A percentile compares a stretch with the other conserved stretches of the same genome.
Conservation (phyloP, 1,140 invertebrate genomes). For the Philopotamus ludificatus region DNA sequence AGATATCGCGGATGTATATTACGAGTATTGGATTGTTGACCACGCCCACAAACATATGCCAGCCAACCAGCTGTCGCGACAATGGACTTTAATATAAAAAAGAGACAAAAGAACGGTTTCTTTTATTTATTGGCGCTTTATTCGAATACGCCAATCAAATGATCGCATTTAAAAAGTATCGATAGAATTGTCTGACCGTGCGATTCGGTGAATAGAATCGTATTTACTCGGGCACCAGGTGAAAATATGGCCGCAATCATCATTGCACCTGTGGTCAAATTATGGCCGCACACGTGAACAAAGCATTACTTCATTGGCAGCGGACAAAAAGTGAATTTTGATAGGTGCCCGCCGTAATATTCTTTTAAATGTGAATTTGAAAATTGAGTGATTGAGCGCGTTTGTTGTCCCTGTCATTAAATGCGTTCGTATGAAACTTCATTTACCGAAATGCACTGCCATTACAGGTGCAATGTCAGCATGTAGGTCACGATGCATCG, state of each 20-base stretch:
- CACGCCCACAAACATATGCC: conserved; percentile 36
- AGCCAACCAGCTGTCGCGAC: conserved; percentile 31
- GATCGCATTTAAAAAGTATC: too few species aligned
- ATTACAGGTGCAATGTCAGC: too few species aligned
- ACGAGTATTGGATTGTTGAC: conserved; percentile 33
- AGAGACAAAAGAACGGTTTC: too few species aligned
- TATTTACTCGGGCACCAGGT: conserved; percentile 13
- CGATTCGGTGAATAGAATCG: too few species aligned
- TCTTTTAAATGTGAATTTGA: not conserved
- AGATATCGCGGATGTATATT: conserved; percentile 35
- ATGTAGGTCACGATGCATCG: too few species aligned
- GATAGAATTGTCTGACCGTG: too few species aligned
- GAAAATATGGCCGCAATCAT: conserved; percentile 14
- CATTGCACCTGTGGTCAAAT: conserved; percentile 17
- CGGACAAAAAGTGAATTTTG: not conserved
- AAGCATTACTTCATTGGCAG: conserved; percentile 3
- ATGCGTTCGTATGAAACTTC: not conserved
- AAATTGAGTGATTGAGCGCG: not conserved
- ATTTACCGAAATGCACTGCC: too few species aligned
- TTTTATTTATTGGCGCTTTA: too few species aligned
- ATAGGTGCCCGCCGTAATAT: not conserved
- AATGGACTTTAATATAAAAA: not conserved
- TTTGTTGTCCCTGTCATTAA: not conserved
- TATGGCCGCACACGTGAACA: conserved; percentile 11
- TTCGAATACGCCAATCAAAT: too few species aligned